Evolutionary conservation across 2,797 vertebrate species (phyloP).

Genomic region (Etheostoma nigrum): DNA sequence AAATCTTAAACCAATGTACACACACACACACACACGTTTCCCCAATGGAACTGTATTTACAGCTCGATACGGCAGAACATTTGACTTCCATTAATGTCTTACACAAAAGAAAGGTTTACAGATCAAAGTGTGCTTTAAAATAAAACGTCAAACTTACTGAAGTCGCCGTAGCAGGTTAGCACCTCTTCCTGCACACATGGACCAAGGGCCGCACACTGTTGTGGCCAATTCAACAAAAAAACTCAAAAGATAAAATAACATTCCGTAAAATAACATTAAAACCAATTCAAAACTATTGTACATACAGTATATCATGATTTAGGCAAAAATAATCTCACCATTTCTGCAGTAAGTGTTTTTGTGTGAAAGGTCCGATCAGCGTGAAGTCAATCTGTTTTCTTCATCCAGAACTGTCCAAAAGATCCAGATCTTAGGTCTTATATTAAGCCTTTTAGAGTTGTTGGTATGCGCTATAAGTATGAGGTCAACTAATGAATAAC

Average conservation of each 20-base stretch:
- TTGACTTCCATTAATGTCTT: constrained; percentile 28
- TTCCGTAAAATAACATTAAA: constrained; percentile 61
- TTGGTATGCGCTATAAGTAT: not conserved
- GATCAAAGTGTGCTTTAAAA: constrained; percentile 56
- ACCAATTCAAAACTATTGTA: constrained; percentile 45
- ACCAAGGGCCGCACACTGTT: not conserved
- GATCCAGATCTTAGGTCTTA: not conserved
- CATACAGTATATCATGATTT: too few species aligned
- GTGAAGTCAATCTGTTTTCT: constrained; percentile 19
- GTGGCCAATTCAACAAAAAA: constrained; percentile 39
- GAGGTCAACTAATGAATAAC: not conserved
- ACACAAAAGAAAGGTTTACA: constrained; percentile 52
- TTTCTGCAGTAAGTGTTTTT: constrained; percentile 33
- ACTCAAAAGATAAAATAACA: constrained; percentile 35
- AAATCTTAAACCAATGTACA: constrained; percentile 39
- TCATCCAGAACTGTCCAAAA: constrained; percentile 1
- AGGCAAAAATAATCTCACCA: constrained; percentile 23
- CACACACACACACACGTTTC: constrained; percentile 20
- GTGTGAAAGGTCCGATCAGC: constrained; percentile 29
- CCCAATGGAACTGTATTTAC: constrained; percentile 20
- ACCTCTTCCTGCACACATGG: constrained; percentile 32
- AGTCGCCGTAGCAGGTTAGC: constrained; percentile 31
- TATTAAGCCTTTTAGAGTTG: not conserved
- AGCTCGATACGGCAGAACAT: constrained; percentile 11
- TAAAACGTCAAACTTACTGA: constrained; percentile 41